Percentiles rank a stretch among this genome's conserved stretches.
Evolutionary conservation across 1,140 invertebrate species (phyloP).

Genomic region (Orussus abietinus): DNA sequence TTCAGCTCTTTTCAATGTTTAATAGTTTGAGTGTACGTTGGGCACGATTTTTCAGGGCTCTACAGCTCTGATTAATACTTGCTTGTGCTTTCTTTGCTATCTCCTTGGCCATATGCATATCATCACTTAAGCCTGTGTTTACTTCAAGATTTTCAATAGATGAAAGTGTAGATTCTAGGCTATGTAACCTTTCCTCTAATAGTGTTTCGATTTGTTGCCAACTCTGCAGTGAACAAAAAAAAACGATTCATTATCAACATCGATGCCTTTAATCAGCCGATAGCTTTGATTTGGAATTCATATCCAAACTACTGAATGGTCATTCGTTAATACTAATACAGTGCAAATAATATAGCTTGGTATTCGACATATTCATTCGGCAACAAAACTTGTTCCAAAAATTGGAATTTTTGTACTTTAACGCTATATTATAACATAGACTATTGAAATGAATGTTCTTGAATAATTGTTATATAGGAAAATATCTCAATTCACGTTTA

Average conservation of each 20-base stretch:
- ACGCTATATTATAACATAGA: no score
- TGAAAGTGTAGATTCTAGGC: constrained; percentile 34
- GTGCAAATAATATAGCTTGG: constrained; percentile 3
- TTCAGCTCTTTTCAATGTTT: constrained; percentile 49
- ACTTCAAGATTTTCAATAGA: constrained; percentile 39
- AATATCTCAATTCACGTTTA: no score
- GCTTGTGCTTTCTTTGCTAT: constrained; percentile 37
- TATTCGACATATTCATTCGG: not conserved
- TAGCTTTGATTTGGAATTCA: no score
- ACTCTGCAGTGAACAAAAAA: constrained; percentile 30
- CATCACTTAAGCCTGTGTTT: constrained; percentile 28
- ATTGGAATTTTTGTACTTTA: constrained; percentile 3
- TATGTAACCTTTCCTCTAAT: constrained; percentile 34
- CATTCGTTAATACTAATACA: constrained; percentile 1
- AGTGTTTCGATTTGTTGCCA: constrained; percentile 39
- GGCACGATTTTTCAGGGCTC: constrained; percentile 37
- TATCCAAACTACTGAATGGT: not conserved
- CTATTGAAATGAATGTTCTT: not conserved
- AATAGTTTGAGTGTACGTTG: constrained; percentile 41
- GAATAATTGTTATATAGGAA: constrained; percentile 6
- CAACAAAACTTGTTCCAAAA: not conserved
- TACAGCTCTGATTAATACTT: constrained; percentile 43
- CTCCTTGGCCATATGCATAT: constrained; percentile 23
- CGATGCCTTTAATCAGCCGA: no score
- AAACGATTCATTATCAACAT: constrained; percentile 7